Evolutionary conservation across 1,140 invertebrate species (phyloP).

Genomic region (Dendroctonus valens): DNA sequence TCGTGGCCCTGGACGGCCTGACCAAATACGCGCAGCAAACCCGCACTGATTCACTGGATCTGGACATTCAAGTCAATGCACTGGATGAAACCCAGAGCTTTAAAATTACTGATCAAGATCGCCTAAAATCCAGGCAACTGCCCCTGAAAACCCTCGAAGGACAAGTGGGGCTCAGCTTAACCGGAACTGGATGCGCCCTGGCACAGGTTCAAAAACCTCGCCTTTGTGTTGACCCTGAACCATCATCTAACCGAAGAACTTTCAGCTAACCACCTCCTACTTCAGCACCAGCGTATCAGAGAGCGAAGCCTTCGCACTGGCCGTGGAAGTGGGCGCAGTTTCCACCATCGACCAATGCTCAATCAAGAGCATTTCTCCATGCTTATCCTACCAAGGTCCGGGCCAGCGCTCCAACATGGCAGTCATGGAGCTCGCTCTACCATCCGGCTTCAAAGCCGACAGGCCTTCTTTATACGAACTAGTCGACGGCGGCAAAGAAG

Average conservation of each 20-base stretch:
- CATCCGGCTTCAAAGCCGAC: conserved; percentile 62
- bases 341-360: conserved; percentile 44
- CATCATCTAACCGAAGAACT: not conserved
- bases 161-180: conserved; percentile 52
- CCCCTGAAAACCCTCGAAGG: conserved; percentile 43
- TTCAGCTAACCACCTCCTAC: conserved; percentile 36
- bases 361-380: conserved; percentile 41
- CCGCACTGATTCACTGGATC: conserved; percentile 33
- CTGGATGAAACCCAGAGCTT: conserved; percentile 29
- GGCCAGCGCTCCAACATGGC: conserved; percentile 58
- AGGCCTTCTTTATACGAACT: conserved; percentile 53
- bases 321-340: conserved; percentile 40
- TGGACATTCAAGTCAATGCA: conserved; percentile 36
- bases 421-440: conserved; percentile 61
- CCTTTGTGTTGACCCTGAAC: not conserved
- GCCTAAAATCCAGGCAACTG: conserved; percentile 38
- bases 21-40: conserved; percentile 53
- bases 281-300: conserved; percentile 38
- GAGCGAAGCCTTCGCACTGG: conserved; percentile 44
- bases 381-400: conserved; percentile 41
- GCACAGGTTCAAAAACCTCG: conserved; percentile 51
- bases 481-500: conserved; percentile 32
- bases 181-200: conserved; percentile 62
- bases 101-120: conserved; percentile 33
- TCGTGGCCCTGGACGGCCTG: conserved; percentile 62